These are phyloP conservation scores for Plumapathes pennacea DNA, from an alignment of 92 coral and sea anemone species.

Conservation along the genomic window DNA sequence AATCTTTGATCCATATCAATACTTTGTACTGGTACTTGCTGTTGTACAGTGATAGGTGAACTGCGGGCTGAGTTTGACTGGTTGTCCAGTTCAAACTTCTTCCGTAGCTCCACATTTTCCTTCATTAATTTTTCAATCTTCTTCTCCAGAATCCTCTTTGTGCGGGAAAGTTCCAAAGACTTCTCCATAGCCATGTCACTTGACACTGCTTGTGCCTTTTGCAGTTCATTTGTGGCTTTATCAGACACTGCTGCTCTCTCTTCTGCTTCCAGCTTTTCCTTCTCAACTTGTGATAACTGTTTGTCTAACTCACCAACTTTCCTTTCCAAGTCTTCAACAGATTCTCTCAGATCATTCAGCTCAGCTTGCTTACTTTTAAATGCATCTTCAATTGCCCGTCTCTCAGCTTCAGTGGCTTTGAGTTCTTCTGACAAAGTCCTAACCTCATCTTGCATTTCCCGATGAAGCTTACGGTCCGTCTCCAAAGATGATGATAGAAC, in stretches of 20 bases:
- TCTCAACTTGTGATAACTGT: constrained; percentile 50
- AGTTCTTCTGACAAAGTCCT: constrained; percentile 33
- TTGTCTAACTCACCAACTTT: constrained; percentile 43
- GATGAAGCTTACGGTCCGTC: constrained; percentile 44
- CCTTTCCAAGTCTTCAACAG: constrained; percentile 57
- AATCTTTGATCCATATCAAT: constrained; percentile 17
- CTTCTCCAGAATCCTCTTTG: constrained; percentile 72
- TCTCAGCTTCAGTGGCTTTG: constrained; percentile 38
- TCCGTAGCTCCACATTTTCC: constrained; percentile 78
- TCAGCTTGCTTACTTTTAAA: constrained; percentile 49
- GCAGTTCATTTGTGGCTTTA: constrained; percentile 49
- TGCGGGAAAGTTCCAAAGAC: constrained; percentile 85
- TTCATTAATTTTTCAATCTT: constrained; percentile 81
- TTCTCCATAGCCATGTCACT: constrained; percentile 98
- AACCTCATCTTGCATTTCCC: constrained; percentile 34
- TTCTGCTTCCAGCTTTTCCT: constrained; percentile 35
- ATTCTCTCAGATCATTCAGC: constrained; percentile 23
- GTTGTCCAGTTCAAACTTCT: constrained; percentile 63
- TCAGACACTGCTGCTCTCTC: constrained; percentile 53
- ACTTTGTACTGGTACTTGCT: constrained; percentile 14
- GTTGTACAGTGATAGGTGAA: constrained; percentile 49
- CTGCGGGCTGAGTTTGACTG: constrained; percentile 42
- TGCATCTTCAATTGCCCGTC: constrained; percentile 12
- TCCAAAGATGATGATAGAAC: constrained; percentile 52
- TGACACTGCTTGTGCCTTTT: constrained; percentile 68